phyloP scores from a whole-genome alignment of 2,113 vertebrate species.

The Naja naja region DNA sequence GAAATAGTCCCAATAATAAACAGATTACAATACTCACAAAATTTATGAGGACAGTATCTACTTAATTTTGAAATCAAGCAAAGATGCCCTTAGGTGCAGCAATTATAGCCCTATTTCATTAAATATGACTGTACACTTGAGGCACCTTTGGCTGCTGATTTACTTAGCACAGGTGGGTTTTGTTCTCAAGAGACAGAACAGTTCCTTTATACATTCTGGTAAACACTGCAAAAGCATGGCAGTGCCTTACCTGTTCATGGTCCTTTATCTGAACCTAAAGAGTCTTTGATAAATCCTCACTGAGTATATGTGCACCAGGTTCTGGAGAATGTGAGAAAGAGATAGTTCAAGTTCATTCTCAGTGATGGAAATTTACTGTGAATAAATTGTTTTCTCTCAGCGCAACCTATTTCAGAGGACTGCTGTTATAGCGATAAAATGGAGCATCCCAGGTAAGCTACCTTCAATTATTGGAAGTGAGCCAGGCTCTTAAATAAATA shows the following conservation, averaged over 20 bases:
- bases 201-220: background rate
- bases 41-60: background rate
- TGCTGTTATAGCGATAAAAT: background rate
- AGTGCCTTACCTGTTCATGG: background rate
- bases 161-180: background rate
- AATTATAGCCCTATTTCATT: background rate
- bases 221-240: background rate
- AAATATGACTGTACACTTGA: background rate
- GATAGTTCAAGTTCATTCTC: background rate
- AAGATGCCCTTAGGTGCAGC: background rate
- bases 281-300: background rate
- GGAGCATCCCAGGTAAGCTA: background rate
- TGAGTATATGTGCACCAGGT: background rate
- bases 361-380: background rate
- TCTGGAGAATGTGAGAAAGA: background rate
- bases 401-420: background rate
- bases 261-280: background rate
- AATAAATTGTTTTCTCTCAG: background rate
- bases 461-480: background rate
- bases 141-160: background rate
- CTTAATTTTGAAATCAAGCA: background rate
- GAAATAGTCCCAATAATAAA: background rate
- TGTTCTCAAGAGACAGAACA: background rate
- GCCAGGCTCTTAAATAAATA: background rate
- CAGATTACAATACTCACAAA: background rate